Evolutionary conservation across 1,140 invertebrate genomes (phyloP).

Genomic region (Nasonia longicornis): DNA sequence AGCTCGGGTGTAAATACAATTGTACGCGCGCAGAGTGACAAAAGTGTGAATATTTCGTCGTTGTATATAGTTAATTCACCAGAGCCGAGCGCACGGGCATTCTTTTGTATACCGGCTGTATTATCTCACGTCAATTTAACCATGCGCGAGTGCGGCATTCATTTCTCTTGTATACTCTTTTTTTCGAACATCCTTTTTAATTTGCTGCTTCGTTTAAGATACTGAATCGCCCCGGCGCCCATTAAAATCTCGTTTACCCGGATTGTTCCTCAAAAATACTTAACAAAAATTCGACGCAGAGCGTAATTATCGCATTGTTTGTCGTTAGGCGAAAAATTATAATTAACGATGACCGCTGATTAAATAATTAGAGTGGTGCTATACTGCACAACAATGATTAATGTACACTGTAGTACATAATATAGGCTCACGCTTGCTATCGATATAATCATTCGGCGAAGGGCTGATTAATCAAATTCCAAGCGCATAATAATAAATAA

Average conservation of each 20-base stretch:
- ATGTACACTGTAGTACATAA: not conserved
- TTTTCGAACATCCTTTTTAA: slow-evolving; percentile 1
- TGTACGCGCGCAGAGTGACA: not conserved
- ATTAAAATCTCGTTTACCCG: slow-evolving; percentile 19
- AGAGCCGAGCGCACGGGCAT: too few species aligned
- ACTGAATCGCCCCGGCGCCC: not conserved
- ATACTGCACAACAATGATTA: not conserved
- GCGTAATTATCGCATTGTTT: not conserved
- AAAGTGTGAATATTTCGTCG: not conserved
- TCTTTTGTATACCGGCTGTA: not conserved
- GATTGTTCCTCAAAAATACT: not conserved
- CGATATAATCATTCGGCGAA: not conserved
- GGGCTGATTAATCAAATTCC: not conserved
- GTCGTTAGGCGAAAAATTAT: not conserved
- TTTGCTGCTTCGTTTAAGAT: slow-evolving; percentile 17
- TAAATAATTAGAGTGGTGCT: too few species aligned
- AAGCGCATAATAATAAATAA: not conserved
- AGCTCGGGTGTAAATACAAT: too few species aligned
- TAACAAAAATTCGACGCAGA: not conserved
- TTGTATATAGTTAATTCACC: too few species aligned
- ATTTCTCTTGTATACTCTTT: not conserved
- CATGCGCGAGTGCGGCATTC: not conserved
- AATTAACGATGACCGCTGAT: not conserved
- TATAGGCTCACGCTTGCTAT: not conserved
- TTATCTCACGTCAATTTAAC: slow-evolving; percentile 18